Evolutionary conservation across 2,113 vertebrate genomes (phyloP), one percentile per base, ranked within the genome.

Genomic region (Mormyrus lacerda): DNA sequence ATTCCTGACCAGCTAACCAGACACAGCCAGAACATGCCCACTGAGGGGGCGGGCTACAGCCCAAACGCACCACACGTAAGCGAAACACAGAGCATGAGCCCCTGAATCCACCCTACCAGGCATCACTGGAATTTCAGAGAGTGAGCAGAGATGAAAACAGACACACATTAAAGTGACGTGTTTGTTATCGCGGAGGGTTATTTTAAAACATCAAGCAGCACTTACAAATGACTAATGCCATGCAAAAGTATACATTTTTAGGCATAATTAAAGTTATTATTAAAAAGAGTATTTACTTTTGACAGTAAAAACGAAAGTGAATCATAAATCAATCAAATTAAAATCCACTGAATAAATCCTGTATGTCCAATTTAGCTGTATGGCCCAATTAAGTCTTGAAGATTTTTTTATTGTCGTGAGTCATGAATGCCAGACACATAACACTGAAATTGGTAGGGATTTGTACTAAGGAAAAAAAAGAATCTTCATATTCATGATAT

Each of bases 1-100:
- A 91, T 91, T 93, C 93, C 92, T 92, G 93, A 91, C 90, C 47
- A 51, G 88, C 85, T 91, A 90, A 76, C 13, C 61, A 88, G 90
- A 91, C 51, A 9, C 91, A 90, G 93, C 89, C 42, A 48, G 11
- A 51, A 13, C 27, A 17, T 86, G 13, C 0, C 27, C 31, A 31
- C 48, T 19, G 27, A 58, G 48, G 17, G 21, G 27, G 27, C 50
- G 7, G 39, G 15, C 2, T 11, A 61, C 53, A 87, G 87, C 35
- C 35, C 35, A 21, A 44, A 61, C 39, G 39, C 35, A 24, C 3
- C 35, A 13, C 19, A 1, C 19, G 5, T 21, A 42, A n/a, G 50
- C 1, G 4, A 79, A 7, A 82, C 27, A 10, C 6, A 50, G 6
- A 13, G 13, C 19, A 19, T 24, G 1, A 6, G 10, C 3, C 7